Evolutionary conservation across 2,888 invertebrate species (phyloP), one percentile per base, ranked within the genome.

Genomic region (Ornithoptera priamus): DNA sequence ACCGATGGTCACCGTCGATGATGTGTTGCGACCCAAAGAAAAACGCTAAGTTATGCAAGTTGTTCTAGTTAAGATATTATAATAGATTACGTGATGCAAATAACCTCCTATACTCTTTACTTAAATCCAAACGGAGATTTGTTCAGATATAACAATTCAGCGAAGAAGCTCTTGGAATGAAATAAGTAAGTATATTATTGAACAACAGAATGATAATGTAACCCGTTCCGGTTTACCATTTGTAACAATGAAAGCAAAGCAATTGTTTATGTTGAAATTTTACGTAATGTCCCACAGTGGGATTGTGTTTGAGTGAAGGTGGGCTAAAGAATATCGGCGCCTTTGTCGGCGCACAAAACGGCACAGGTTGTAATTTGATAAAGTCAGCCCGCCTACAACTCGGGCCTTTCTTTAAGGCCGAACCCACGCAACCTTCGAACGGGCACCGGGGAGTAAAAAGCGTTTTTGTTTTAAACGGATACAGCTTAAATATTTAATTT

Each of bases 361-460:
- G 89, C 88, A 86, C 87, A 90, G 88, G 90, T 88, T 89, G 90
- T 92, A 92, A 92, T 92, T 92, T 92, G 91, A 92, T 92, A 92
- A 90, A 90, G 88, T 87, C 83, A 85, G 80, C 83, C 88, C 92
- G 91, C 92, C 92, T 90, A 88, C 89, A 83, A 88, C 84, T 85
- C 83, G 84, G 85, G 80, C 85, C 86, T 86, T 88, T 89, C 87
- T 87, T 89, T 86, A 85, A 84, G 86, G 85, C 85, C 83, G 79
- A 77, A 80, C 91, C 91, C 91, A 91, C 91, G 90, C 89, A 86
- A 83, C 83, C 84, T 86, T 86, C 81, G 79, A 80, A 83, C 81
- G 84, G 81, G 77, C 74, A 74, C 62, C 68, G 71, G 79, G 84
- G 77, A 78, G 78, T 73, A 61, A 76, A 80, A 76, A 67, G 68